These are phyloP conservation scores for Chaetodon auriga DNA, from an alignment of 2,113 vertebrate species.

Conservation along the genomic window DNA sequence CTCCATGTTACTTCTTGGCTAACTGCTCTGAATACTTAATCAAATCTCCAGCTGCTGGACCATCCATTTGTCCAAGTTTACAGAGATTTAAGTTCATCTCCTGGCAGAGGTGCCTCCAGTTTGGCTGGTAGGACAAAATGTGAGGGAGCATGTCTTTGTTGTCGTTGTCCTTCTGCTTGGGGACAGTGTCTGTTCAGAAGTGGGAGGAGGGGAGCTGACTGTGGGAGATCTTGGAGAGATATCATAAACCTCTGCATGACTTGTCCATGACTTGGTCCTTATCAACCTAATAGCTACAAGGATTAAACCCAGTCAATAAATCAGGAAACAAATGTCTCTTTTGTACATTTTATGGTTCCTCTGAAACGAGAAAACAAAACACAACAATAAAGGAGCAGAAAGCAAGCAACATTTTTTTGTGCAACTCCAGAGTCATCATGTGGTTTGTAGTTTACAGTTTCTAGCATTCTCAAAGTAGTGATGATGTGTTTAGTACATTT, in stretches of 20 bases:
- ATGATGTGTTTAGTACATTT: not conserved
- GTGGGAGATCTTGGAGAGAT: not conserved
- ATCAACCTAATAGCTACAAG: not conserved
- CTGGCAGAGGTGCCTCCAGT: not conserved
- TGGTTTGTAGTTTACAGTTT: not conserved
- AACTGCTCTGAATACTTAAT: slow-evolving; percentile 38
- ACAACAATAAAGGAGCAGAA: not conserved
- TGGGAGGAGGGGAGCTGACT: not conserved
- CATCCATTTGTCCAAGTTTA: not conserved
- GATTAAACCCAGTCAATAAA: not conserved
- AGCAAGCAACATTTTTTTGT: too few species aligned
- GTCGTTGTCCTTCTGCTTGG: not conserved
- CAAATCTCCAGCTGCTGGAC: slow-evolving; percentile 26
- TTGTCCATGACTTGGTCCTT: not conserved
- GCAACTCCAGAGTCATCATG: not conserved
- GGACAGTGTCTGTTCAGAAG: not conserved
- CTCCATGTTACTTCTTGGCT: not conserved
- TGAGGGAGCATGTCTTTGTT: slow-evolving; percentile 12
- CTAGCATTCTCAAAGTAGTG: not conserved
- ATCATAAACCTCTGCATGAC: not conserved
- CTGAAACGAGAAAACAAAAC: not conserved
- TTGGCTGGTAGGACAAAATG: not conserved
- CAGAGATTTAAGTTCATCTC: not conserved
- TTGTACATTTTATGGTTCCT: not conserved
- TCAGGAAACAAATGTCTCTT: slow-evolving; percentile 14